Percentiles rank a stretch among this genome's conserved stretches.
Evolutionary conservation across 2,888 invertebrate genomes (phyloP).

Genomic region (Sinelater perroti): DNA sequence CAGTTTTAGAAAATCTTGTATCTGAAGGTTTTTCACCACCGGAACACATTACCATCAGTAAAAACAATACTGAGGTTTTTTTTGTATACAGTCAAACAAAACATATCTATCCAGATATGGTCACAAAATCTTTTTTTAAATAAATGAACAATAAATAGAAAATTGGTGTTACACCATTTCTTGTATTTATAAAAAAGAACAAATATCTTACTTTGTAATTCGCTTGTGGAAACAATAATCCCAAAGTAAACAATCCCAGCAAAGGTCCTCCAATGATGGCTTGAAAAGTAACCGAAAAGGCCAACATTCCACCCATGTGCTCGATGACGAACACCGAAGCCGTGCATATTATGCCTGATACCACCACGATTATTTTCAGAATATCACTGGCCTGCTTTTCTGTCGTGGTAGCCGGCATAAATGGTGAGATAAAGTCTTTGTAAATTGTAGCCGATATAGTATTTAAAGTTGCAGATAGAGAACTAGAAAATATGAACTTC

Average conservation of each 20-base stretch:
- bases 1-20: too few relatives aligned
- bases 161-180: too few relatives aligned
- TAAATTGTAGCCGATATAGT: conserved; percentile 71
- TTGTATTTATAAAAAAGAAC: too few relatives aligned
- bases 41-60: too few relatives aligned
- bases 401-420: conserved; percentile 62
- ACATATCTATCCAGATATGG: too few relatives aligned
- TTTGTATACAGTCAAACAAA: too few relatives aligned
- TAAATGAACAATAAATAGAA: too few relatives aligned
- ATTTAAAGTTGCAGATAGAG: conserved; percentile 71
- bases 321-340: conserved; percentile 73
- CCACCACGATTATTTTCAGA: conserved; percentile 64
- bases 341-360: conserved; percentile 75
- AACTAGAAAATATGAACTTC: conserved; percentile 56
- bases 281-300: conserved; percentile 68
- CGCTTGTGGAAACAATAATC: conserved; percentile 71
- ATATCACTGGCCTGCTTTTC: conserved; percentile 66
- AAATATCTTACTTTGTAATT: conserved; percentile 64
- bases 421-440: conserved; percentile 70
- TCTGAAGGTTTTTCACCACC: too few relatives aligned
- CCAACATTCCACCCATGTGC: conserved; percentile 71
- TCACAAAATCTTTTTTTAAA: too few relatives aligned
- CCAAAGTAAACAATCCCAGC: conserved; percentile 71
- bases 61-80: too few relatives aligned
- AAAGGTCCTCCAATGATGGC: conserved; percentile 72